phyloP scores from a whole-genome alignment of 2,888 invertebrate species.

The Mimachlamys varia region DNA sequence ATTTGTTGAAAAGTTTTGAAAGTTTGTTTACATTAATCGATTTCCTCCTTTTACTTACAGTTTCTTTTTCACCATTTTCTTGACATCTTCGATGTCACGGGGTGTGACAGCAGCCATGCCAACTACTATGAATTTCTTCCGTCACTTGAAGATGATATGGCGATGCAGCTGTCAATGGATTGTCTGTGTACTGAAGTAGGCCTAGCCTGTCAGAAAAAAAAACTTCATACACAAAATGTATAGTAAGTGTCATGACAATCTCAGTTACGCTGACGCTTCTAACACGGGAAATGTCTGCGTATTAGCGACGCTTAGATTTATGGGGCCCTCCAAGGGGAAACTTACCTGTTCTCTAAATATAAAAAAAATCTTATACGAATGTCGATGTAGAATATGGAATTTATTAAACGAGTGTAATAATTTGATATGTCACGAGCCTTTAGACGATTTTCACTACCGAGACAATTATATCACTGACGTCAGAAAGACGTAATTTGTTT shows the following conservation, averaged over 20 bases:
- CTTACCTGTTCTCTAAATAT: background rate
- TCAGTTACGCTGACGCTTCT: background rate
- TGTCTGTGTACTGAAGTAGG: too few relatives aligned
- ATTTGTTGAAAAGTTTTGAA: background rate
- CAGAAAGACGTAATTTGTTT: too few relatives aligned
- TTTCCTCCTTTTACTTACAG: background rate
- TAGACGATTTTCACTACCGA: too few relatives aligned
- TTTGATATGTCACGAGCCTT: too few relatives aligned
- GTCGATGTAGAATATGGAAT: too few relatives aligned
- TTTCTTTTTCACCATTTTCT: constrained; percentile 28
- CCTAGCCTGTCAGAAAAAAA: background rate
- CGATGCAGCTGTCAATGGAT: background rate
- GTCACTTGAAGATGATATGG: background rate
- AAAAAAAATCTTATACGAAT: too few relatives aligned
- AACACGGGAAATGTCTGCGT: background rate
- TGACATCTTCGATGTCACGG: constrained; percentile 2
- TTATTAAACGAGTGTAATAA: too few relatives aligned
- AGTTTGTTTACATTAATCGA: background rate
- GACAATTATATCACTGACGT: too few relatives aligned
- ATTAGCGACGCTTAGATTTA: background rate
- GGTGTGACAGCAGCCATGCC: constrained; percentile 9
- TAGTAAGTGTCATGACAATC: constrained; percentile 4
- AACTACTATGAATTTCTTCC: background rate
- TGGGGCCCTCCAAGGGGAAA: background rate
- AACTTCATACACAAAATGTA: background rate